Base-by-base conservation (phyloP, 2,113 vertebrate genomes). In the Perccottus glenii region DNA sequence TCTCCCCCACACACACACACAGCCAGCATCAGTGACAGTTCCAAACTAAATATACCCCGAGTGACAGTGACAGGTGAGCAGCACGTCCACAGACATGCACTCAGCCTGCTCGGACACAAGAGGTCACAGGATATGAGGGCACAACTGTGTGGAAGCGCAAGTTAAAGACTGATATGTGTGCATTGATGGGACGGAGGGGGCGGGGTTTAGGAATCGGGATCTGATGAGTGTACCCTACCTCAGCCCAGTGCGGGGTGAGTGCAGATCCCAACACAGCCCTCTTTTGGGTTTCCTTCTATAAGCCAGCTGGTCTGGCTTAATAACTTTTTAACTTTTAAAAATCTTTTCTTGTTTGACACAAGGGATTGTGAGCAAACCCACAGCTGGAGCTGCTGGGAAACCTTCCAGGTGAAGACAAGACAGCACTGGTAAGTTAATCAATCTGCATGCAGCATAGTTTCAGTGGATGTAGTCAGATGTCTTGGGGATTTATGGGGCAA, bases 281-380 rank as follows among this genome's bases (percentile, higher is more conserved):
- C 73, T 65, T 73, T 64, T 74, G 87, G 85, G 82, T 82, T 43
- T 62, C 51, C 70, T 67, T 55, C 47, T 67, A 40, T 71, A 91
- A 89, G 88, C 89, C 89, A 91, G 89, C 89, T 90, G 89, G 89
- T 90, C 89, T 91, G 89, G 89, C 88, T 91, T 91, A 71, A 85
- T 14, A 7, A 19, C 16, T 45, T 64, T 38, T 60, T 50, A 14
- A 11, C 42, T 58, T 60, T 61, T 2, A 4, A 12, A 32, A 49
- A 35, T 55, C 52, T 15, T 53, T 61, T 76, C 75, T 85, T 86
- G 83, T 87, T 81, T 81, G 77, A 88, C 15, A 83, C 80, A 86
- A 87, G 73, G 83, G 72, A 85, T 62, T 44, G 82, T 70, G 64
- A 65, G 5, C 12, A 5, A 19, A 74, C 80, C 88, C 85, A 73